Conservation (phyloP, 2,888 invertebrate genomes). For the Stictocephala bisonia region DNA sequence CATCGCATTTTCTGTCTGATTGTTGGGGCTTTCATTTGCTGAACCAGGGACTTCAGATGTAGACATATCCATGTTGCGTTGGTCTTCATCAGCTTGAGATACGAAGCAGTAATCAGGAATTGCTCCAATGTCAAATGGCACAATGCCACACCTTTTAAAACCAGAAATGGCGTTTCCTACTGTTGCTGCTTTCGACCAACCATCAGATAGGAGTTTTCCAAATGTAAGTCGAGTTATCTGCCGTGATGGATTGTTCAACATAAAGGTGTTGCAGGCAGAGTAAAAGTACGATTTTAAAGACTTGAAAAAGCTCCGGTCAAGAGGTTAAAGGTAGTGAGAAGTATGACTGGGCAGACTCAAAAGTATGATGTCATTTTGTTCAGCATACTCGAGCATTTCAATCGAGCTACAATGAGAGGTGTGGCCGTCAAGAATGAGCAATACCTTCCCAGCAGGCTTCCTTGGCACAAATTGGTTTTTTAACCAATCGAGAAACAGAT, state of each 20-base stretch:
- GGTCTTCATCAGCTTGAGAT: too few species aligned
- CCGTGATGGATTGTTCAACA: constrained; percentile 28
- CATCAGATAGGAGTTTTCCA: constrained; percentile 20
- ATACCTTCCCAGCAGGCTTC: constrained; percentile 36
- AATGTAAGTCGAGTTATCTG: constrained; percentile 35
- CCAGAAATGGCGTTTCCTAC: constrained; percentile 1
- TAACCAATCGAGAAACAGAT: constrained; percentile 37
- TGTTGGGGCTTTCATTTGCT: too few species aligned
- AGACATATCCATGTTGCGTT: too few species aligned
- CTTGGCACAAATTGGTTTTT: constrained; percentile 34
- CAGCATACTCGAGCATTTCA: constrained; percentile 40
- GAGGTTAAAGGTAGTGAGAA: constrained; percentile 24
- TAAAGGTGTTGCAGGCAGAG: constrained; percentile 26
- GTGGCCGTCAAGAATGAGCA: constrained; percentile 25
- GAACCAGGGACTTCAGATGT: too few species aligned
- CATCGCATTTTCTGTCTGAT: too few species aligned
- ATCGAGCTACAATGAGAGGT: constrained; percentile 8
- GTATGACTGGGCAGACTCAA: constrained; percentile 22
- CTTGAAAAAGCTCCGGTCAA: constrained; percentile 34
- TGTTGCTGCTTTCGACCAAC: constrained; percentile 34
- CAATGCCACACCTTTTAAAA: constrained; percentile 27
- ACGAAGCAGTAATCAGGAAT: constrained; percentile 25
- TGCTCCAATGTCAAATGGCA: constrained; percentile 14
- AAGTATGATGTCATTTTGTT: constrained; percentile 13
- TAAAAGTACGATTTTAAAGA: constrained; percentile 31